Percentiles rank a stretch among this genome's conserved stretches.
These are phyloP conservation scores for Chelonus insularis DNA, from an alignment of 1,140 invertebrate genomes.

Conservation along the genomic window DNA sequence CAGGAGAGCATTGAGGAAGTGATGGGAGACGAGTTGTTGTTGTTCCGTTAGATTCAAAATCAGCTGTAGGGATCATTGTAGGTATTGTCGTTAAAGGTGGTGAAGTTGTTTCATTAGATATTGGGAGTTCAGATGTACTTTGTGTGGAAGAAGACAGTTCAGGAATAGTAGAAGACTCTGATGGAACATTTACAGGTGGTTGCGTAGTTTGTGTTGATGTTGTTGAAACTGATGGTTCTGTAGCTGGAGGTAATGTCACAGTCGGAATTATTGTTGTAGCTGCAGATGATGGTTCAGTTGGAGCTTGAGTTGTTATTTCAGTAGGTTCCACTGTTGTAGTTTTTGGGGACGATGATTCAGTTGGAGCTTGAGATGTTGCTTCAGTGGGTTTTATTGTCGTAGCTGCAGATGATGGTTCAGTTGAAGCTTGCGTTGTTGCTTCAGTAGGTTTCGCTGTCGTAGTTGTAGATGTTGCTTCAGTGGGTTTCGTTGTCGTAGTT, in stretches of 20 bases:
- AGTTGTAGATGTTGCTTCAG: background rate
- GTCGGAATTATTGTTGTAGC: conserved; percentile 10
- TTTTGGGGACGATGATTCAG: too few species aligned
- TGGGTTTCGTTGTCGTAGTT: conserved; percentile 6
- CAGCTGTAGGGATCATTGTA: too few species aligned
- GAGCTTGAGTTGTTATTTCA: conserved; percentile 20
- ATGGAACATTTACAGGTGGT: too few species aligned
- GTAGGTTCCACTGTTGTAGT: conserved; percentile 17
- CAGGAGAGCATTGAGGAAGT: background rate
- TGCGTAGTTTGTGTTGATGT: too few species aligned
- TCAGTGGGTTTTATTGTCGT: conserved; percentile 3
- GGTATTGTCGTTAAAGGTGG: too few species aligned
- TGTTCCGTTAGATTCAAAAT: conserved; percentile 1
- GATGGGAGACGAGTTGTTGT: background rate
- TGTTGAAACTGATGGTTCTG: background rate
- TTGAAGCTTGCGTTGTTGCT: background rate
- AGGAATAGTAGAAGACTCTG: too few species aligned
- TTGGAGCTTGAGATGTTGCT: background rate
- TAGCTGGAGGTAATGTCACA: background rate
- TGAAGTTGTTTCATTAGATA: too few species aligned
- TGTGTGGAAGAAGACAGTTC: too few species aligned
- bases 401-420: background rate
- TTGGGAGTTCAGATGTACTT: too few species aligned
- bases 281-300: background rate
- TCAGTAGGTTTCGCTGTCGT: conserved; percentile 28